Evolutionary conservation across 2,113 vertebrate species (phyloP).

Genomic region (Excalfactoria chinensis): DNA sequence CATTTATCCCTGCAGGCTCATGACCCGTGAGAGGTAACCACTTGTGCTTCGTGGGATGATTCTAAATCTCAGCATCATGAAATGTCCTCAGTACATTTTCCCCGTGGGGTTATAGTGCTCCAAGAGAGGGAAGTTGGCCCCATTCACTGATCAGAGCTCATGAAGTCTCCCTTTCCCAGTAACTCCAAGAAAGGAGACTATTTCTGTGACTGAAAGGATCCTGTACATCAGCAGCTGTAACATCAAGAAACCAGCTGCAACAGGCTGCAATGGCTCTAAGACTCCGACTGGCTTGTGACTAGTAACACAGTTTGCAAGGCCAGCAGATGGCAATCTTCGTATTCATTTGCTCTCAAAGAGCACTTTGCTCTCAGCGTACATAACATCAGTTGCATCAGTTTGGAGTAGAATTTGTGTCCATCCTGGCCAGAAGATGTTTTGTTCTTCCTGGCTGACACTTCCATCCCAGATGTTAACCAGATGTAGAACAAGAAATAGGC

Average conservation of each 20-base stretch:
- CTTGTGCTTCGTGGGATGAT: background rate
- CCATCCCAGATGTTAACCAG: constrained; percentile 56
- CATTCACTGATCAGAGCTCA: background rate
- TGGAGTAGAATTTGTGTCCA: background rate
- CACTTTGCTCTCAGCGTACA: background rate
- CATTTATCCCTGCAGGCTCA: background rate
- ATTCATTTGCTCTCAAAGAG: background rate
- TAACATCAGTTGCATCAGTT: constrained; percentile 14
- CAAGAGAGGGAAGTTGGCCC: background rate
- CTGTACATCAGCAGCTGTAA: background rate
- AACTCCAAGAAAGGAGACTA: background rate
- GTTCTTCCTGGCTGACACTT: background rate
- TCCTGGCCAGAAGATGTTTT: constrained; percentile 38
- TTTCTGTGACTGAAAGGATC: background rate
- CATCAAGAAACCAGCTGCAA: fast-evolving
- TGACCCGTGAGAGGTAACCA: background rate
- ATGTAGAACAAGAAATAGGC: constrained; percentile 17
- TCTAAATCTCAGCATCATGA: background rate
- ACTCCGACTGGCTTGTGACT: background rate
- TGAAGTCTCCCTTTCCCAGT: background rate
- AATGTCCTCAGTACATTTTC: background rate
- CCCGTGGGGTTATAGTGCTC: background rate
- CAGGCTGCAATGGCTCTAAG: background rate
- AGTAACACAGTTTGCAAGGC: background rate
- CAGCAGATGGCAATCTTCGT: constrained; percentile 42